Evolutionary conservation across 2,888 invertebrate genomes (phyloP), one percentile per base, ranked within the genome.

Genomic region (Deladenus siricidicola): DNA sequence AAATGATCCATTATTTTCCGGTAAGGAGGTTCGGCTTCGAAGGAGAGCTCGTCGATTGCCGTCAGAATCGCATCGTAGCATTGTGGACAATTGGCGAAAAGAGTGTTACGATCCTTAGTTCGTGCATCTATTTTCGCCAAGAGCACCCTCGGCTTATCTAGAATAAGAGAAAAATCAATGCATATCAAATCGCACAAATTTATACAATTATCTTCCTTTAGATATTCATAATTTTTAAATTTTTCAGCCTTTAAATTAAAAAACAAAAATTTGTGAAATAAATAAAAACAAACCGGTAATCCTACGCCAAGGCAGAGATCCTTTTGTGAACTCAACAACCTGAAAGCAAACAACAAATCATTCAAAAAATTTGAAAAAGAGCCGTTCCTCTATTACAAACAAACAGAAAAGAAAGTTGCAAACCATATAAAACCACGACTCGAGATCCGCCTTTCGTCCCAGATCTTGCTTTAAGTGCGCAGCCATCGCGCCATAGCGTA

Each of bases 381-480:
- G n/a, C n/a, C n/a, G n/a, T n/a, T n/a, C n/a, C n/a, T n/a, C n/a
- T n/a, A n/a, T 6, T 34, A 34, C 6, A 10, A 34, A 34, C 8
- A 34, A 34, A 34, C 14, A 34, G 14, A 10, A 6, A 34, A 10
- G 39, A 14, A 14, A 34, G 14, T 34, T n/a, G n/a, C n/a, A 14
- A 34, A 34, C 43, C 54, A 54, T 54, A 43, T 43, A 64, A 24
- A 63, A 45, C 63, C 63, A 63, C 6, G 63, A 57, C 43, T 63
- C 63, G 14, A 56, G 26, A 39, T 63, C 64, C 26, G 64, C 63
- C 34, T 49, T 19, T n/a, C 64, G 63, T 42, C 58, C 65, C 17
- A 64, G 6, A 45, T 65, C 63, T 21, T 57, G 51, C 29, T 58
- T 34, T 1, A 44, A 24, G 50, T 65, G 64, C 21, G 58, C 60